Base-by-base conservation (phyloP, 2,888 invertebrate genomes). In the Nomada ferruginata region DNA sequence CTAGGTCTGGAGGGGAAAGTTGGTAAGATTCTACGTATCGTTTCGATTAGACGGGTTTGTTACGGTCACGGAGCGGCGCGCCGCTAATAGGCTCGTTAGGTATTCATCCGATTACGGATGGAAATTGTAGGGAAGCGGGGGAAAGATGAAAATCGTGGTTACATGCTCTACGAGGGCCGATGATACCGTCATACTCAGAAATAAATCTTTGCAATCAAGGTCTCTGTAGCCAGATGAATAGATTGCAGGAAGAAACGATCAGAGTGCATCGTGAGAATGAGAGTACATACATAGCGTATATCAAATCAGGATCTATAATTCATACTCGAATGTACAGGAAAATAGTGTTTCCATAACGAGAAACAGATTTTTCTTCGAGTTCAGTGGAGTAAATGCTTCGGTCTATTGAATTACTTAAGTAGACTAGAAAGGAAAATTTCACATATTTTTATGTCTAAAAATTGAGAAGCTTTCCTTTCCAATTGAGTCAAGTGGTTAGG, bases 91-190 rank as follows among this genome's bases (percentile, higher is more conserved):
- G 75, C 44, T 77, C 66, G 77, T 77, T 65, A 57, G 77, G 53
- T 68, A 76, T 76, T 78, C 77, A 61, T 66, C 61, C 53, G 59
- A 76, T 78, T 68, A 55, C 61, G 61, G 36, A 68, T 61, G 68
- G 77, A 61, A 68, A 78, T 78, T 76, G 52, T 36, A 53, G 53
- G n/a, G 77, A 36, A 61, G 23, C 53, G 4, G 36, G 53, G 47
- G 20, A 42, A 77, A 63, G 78, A 77, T 77, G 78, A 78, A 76
- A 77, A 77, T 78, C 68, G 55, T 55, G 29, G 68, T 76, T 78
- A 68, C 61, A n/a, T 55, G 55, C 47, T 66, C 66, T 66, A 52
- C 77, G 65, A 76, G 76, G 59, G 36, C 47, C 60, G 55, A 47
- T 53, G 76, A 65, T 66, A 76, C 36, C 65, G 78, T 78, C 68